Percentiles rank a stretch among this genome's conserved stretches.
Evolutionary conservation across 1,140 invertebrate genomes (phyloP).

Genomic region (Drosophila ohnishii): DNA sequence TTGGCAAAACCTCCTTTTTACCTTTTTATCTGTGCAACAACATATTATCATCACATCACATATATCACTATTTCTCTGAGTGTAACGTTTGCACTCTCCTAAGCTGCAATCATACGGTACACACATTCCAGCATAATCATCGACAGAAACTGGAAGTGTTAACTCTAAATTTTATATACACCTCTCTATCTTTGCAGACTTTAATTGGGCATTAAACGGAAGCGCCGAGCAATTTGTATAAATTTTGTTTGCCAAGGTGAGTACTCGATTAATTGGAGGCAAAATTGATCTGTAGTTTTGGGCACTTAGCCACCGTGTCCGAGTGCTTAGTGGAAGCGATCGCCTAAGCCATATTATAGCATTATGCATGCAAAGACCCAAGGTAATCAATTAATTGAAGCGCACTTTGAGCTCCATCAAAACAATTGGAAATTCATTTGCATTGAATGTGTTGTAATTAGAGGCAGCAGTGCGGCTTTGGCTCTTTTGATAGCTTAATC

Average conservation of each 20-base stretch:
- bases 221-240: constrained; percentile 29
- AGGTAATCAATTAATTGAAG: constrained; percentile 70
- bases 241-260: constrained; percentile 54
- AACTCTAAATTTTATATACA: background rate
- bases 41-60: too few relatives aligned
- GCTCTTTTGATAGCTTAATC: constrained; percentile 71
- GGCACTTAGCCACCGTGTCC: constrained; percentile 3
- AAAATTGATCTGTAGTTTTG: constrained; percentile 5
- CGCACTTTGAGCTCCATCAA: constrained; percentile 56
- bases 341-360: constrained; percentile 23
- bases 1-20: too few relatives aligned
- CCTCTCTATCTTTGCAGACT: constrained; percentile 44
- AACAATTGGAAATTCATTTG: constrained; percentile 73
- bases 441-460: constrained; percentile 56
- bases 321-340: constrained; percentile 11
- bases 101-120: background rate
- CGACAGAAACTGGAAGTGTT: constrained; percentile 4
- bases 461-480: constrained; percentile 50
- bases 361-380: constrained; percentile 33
- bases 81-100: background rate
- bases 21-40: too few relatives aligned
- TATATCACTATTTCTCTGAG: background rate
- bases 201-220: constrained; percentile 27
- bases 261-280: constrained; percentile 8
- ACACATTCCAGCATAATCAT: background rate